Percentiles rank a stretch among this genome's conserved stretches.
Conservation (phyloP, 2,113 vertebrate genomes). For the Crocuta crocuta region DNA sequence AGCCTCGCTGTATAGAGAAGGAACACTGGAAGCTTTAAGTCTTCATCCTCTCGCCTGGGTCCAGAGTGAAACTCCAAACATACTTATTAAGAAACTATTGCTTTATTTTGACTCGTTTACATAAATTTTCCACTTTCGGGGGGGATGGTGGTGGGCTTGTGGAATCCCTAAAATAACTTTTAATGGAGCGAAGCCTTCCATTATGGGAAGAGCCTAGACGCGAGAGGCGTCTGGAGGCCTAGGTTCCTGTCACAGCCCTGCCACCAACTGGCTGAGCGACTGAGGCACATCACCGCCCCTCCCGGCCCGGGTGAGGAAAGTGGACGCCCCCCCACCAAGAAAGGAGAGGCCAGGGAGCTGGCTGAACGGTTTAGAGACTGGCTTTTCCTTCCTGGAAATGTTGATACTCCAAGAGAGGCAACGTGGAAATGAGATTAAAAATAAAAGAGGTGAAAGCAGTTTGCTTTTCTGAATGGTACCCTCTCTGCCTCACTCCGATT, state of each 20-base stretch:
- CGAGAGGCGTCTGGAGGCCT: conserved; percentile 65
- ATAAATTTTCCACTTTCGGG: conserved; percentile 70
- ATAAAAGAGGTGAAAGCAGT: background rate
- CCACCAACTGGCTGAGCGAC: conserved; percentile 44
- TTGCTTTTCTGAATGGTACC: conserved; percentile 42
- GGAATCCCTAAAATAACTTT: conserved; percentile 80
- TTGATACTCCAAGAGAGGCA: background rate
- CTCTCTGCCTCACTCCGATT: background rate
- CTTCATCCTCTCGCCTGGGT: conserved; percentile 18
- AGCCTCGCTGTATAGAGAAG: conserved; percentile 65
- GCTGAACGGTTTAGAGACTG: background rate
- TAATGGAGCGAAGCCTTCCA: conserved; percentile 77
- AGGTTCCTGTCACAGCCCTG: background rate
- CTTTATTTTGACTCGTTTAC: conserved; percentile 78
- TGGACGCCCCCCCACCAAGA: background rate
- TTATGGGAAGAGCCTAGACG: conserved; percentile 72
- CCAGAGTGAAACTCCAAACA: conserved; percentile 67
- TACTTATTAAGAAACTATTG: conserved; percentile 76
- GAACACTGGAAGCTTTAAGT: conserved; percentile 74
- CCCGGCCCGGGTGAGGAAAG: background rate
- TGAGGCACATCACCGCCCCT: background rate
- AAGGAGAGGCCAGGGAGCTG: background rate
- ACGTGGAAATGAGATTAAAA: background rate
- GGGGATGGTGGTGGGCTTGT: conserved; percentile 62
- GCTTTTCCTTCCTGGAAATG: background rate